Base-by-base conservation (phyloP, 2,888 invertebrate genomes). In the Netelia melanura region DNA sequence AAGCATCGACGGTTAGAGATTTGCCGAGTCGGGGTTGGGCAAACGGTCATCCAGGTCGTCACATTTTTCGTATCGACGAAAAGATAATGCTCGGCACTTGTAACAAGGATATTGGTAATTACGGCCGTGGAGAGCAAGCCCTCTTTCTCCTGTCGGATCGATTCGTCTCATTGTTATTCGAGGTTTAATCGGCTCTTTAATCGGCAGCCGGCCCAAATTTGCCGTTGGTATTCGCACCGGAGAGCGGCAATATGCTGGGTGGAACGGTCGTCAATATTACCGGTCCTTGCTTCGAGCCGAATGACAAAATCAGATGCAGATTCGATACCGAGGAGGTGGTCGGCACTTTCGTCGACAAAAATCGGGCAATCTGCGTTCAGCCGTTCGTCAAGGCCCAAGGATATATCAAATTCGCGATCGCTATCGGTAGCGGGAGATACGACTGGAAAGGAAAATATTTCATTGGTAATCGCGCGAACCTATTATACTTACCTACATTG, bases 201-300 rank as follows among this genome's bases (percentile, higher is more conserved):
- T 48, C 90, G 92, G 30, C 89, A 98, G 98, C 97, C 90, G 97
- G 97, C 21, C 96, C 97, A 0, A 96, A 97, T 92, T 95, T 98
- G 81, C 97, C 97, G 0, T 93, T 98, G 75, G 96, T 97, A 89
- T 98, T 98, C 90, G 98, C 98, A 0, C 99, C 99, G 0, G 98
- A 99, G 93, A 98, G 98, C 91, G 99, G 98, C 3, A 98, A 98
- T 93, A 99, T 99, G 99, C 95, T 99, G 87, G 99, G 99, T 2
- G 99, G 99, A 1, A 98, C 98, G 0, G 96, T 99, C 76, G 98
- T 99, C 56, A 99, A 99, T 92, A 97, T 99, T 82, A 98, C 99
- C 0, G 99, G 99, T 0, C 98, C 99, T 1, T 99, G 99, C 93
- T 98, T 99, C 92, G 95, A 96, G 87, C 95, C 95, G 0, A 95